A percentile compares a stretch with the other conserved stretches of the same genome.
Conservation (phyloP, 2,113 vertebrate species). For the Coturnix japonica region DNA sequence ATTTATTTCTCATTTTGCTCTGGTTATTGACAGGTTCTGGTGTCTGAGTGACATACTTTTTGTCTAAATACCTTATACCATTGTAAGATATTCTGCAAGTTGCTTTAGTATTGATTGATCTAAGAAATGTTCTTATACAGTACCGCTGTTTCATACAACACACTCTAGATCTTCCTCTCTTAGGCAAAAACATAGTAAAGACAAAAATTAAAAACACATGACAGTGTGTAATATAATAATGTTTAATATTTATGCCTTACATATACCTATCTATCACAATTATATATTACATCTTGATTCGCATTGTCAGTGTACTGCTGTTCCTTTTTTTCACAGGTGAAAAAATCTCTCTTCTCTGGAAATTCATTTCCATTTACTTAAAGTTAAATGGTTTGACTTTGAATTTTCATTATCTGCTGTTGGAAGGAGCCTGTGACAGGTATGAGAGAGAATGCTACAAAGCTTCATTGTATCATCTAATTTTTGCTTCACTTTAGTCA, state of each 20-base stretch:
- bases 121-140: constrained; percentile 54
- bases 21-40: constrained; percentile 52
- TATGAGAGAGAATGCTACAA: constrained; percentile 66
- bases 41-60: constrained; percentile 59
- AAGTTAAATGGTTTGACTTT: constrained; percentile 78
- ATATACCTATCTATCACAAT: constrained; percentile 56
- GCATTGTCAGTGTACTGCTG: constrained; percentile 35
- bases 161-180: constrained; percentile 31
- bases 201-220: constrained; percentile 57
- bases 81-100: constrained; percentile 71
- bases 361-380: constrained; percentile 78
- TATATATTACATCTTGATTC: constrained; percentile 67
- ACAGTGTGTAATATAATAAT: constrained; percentile 38
- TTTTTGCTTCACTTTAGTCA: constrained; percentile 78
- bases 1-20: constrained; percentile 57
- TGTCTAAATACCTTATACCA: constrained; percentile 49
- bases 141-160: constrained; percentile 7
- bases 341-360: constrained; percentile 71
- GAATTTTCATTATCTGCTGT: constrained; percentile 76
- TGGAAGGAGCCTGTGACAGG: constrained; percentile 73
- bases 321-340: constrained; percentile 65
- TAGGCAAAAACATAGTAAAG: constrained; percentile 8
- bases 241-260: constrained; percentile 59
- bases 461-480: constrained; percentile 74
- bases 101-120: constrained; percentile 69